Conservation (phyloP, 1,140 invertebrate genomes). For the Rhynchophorus ferrugineus region DNA sequence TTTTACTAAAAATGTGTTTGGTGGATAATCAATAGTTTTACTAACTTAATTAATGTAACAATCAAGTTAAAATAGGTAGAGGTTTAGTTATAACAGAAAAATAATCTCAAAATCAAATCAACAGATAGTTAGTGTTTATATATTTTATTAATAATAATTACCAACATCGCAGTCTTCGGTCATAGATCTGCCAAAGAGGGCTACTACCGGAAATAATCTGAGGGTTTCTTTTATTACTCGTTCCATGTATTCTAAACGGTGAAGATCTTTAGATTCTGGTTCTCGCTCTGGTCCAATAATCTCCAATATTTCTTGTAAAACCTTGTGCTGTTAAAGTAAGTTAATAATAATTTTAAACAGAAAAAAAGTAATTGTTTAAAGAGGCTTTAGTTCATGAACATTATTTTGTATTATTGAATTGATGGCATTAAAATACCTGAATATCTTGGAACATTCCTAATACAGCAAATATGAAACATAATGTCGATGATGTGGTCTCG, state of each 20-base stretch:
- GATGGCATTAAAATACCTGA: constrained; percentile 17
- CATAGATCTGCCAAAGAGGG: constrained; percentile 43
- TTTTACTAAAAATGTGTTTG: too few species aligned
- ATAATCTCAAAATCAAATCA: too few species aligned
- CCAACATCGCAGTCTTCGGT: background rate
- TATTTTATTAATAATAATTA: too few species aligned
- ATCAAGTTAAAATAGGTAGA: too few species aligned
- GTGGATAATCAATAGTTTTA: too few species aligned
- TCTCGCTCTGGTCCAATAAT: constrained; percentile 27
- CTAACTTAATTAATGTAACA: too few species aligned
- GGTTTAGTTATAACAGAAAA: too few species aligned
- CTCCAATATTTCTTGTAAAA: constrained; percentile 24
- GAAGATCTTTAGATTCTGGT: constrained; percentile 46
- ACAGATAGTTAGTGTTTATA: too few species aligned
- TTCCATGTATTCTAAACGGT: constrained; percentile 60
- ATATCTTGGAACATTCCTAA: constrained; percentile 16
- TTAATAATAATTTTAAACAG: background rate
- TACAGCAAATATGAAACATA: constrained; percentile 7
- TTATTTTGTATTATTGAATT: background rate
- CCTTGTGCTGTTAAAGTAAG: constrained; percentile 16
- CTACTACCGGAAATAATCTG: constrained; percentile 57
- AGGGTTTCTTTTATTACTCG: constrained; percentile 64
- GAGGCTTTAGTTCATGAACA: background rate
- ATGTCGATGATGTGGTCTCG: constrained; percentile 8
- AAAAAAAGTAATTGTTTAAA: background rate